phyloP scores from a whole-genome alignment of 2,113 vertebrate genomes.

The Cheirogaleus medius region DNA sequence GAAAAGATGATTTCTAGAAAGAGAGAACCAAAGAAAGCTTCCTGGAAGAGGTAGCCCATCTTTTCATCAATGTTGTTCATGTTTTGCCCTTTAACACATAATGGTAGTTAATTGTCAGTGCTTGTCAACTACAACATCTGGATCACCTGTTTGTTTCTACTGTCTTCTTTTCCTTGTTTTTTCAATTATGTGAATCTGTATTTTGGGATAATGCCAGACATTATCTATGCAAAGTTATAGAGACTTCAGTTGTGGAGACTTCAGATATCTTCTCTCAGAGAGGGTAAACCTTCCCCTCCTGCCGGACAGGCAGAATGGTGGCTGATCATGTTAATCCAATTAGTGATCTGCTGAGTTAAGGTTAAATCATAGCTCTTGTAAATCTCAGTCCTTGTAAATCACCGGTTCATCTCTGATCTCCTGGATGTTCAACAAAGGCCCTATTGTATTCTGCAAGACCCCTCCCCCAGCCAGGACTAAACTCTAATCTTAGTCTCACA shows the following conservation, averaged over 20 bases:
- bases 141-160: neutral
- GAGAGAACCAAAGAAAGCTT: neutral
- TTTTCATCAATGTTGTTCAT: neutral
- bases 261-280: neutral
- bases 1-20: neutral
- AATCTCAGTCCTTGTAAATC: neutral
- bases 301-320: neutral
- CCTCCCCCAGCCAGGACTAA: neutral
- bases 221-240: neutral
- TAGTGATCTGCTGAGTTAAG: neutral
- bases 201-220: neutral
- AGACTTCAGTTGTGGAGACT: neutral
- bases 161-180: neutral
- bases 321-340: neutral
- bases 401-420: neutral
- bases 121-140: neutral
- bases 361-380: neutral
- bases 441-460: neutral
- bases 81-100: neutral
- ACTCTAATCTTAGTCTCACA: neutral
- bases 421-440: slow-evolving; percentile 1
- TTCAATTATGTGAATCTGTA: neutral
- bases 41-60: neutral
- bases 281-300: neutral
- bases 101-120: neutral